Conservation (phyloP, 2,797 vertebrate genomes). For the Urocyon cinereoargenteus region DNA sequence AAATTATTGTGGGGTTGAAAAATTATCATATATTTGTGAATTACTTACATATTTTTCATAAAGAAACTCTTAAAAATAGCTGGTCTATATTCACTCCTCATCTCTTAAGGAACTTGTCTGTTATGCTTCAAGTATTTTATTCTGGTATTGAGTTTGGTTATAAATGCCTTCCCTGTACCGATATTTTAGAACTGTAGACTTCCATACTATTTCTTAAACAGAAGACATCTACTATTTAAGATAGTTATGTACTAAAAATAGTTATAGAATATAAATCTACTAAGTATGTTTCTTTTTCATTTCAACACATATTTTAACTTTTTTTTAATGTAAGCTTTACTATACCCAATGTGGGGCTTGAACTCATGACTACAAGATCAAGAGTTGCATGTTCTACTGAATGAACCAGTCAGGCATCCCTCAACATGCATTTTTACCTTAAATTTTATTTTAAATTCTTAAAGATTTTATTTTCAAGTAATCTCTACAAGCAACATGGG, state of each 20-base stretch:
- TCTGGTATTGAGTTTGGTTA: not conserved
- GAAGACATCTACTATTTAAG: not conserved
- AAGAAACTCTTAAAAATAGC: not conserved
- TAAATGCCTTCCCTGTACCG: not conserved
- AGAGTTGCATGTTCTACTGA: not conserved
- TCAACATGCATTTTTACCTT: not conserved
- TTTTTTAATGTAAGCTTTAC: not conserved
- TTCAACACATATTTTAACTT: not conserved
- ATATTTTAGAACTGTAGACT: not conserved
- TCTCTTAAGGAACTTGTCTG: not conserved
- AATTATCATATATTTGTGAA: not conserved
- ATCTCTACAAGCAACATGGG: not conserved
- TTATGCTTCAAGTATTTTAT: not conserved
- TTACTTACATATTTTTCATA: not conserved
- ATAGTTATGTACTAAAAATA: not conserved
- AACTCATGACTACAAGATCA: not conserved
- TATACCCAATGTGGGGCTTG: not conserved
- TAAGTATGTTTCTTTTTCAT: not conserved
- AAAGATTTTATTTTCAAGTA: not conserved
- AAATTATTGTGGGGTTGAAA: not conserved
- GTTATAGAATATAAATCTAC: not conserved
- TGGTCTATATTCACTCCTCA: not conserved
- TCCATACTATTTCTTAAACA: too few species aligned
- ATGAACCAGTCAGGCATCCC: not conserved
- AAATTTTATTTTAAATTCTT: not conserved